Evolutionary conservation across 1,140 invertebrate species (phyloP).

Genomic region (Eriosoma lanigerum): DNA sequence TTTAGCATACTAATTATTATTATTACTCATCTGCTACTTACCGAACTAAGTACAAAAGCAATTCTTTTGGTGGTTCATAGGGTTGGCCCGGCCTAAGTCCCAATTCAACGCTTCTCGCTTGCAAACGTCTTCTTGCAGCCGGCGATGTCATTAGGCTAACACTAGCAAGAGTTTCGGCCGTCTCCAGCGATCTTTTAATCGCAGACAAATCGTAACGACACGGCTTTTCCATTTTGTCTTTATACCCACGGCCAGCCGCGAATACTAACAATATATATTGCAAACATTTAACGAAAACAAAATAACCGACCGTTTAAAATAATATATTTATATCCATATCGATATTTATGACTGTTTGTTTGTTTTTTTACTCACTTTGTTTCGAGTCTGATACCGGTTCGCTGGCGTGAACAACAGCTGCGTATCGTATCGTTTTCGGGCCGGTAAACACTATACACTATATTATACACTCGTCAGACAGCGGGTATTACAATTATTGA

Average conservation of each 20-base stretch:
- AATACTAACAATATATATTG: too few relatives aligned
- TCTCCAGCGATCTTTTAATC: constrained; percentile 61
- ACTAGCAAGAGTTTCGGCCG: constrained; percentile 64
- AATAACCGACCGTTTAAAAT: too few relatives aligned
- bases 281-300: too few relatives aligned
- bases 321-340: too few relatives aligned
- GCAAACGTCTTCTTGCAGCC: constrained; percentile 61
- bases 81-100: constrained; percentile 59
- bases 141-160: constrained; percentile 64
- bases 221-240: constrained; percentile 17
- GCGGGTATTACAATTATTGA: too few relatives aligned
- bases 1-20: too few relatives aligned
- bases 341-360: too few relatives aligned
- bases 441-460: neutral
- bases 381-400: too few relatives aligned
- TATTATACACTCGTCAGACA: neutral
- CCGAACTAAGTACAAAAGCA: constrained; percentile 67
- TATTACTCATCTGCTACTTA: too few relatives aligned
- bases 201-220: constrained; percentile 56
- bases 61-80: constrained; percentile 66
- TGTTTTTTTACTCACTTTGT: too few relatives aligned
- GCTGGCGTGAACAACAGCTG: neutral
- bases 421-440: neutral
- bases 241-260: too few relatives aligned
- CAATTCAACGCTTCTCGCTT: constrained; percentile 61